phyloP scores from a whole-genome alignment of 2,797 vertebrate genomes.

The Onychomys arenicola region DNA sequence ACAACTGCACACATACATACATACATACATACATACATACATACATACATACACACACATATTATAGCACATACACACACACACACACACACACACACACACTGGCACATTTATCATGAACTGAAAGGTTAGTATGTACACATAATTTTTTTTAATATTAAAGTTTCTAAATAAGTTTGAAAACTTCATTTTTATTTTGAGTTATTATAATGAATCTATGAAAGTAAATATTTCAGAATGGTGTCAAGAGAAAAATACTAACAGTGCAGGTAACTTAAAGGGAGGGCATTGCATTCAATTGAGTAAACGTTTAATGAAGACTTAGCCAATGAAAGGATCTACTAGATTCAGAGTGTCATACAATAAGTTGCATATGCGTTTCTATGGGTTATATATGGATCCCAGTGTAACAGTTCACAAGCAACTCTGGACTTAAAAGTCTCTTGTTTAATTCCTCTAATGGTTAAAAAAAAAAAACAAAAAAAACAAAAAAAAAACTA shows the following conservation, averaged over 20 bases:
- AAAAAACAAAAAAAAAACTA: no score
- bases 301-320: not conserved
- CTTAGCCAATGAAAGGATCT: not conserved
- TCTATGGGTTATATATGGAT: not conserved
- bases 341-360: not conserved
- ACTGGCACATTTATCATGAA: not conserved
- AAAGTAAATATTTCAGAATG: not conserved
- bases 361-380: not conserved
- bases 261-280: not conserved
- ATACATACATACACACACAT: no score
- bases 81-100: not conserved
- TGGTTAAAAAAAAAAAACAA: no score
- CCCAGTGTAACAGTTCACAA: not conserved
- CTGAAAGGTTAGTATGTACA: not conserved
- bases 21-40: no score
- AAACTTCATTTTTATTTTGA: not conserved
- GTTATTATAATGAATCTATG: not conserved
- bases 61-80: not conserved
- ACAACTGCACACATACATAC: not conserved
- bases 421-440: not conserved
- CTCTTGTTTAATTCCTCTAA: not conserved
- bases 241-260: not conserved
- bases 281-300: not conserved
- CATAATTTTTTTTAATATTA: not conserved
- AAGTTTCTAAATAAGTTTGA: not conserved